Evolutionary conservation across 2,113 vertebrate species (phyloP).

Genomic region (Budorcas taxicolor): DNA sequence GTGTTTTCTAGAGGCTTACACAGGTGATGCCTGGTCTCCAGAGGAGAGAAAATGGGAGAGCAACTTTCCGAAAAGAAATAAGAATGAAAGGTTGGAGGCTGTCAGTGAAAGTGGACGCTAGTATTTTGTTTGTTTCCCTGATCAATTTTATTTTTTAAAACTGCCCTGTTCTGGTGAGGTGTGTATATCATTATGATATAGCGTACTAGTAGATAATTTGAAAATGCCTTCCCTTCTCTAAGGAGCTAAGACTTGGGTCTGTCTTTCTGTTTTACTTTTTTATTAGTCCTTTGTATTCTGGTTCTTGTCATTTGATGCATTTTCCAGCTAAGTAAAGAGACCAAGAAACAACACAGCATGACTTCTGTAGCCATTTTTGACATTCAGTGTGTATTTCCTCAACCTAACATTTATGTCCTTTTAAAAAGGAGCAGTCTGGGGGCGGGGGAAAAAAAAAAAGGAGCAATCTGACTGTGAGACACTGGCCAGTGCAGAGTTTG

Average conservation of each 20-base stretch:
- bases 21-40: not conserved
- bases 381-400: not conserved
- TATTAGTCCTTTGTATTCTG: not conserved
- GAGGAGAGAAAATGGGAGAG: not conserved
- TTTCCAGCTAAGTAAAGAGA: constrained; percentile 17
- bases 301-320: constrained; percentile 38
- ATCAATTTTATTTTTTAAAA: constrained; percentile 35
- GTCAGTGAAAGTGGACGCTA: not conserved
- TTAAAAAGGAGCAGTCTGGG: not conserved
- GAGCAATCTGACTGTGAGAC: not conserved
- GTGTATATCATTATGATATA: constrained; percentile 36
- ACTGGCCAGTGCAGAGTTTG: not conserved
- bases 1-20: constrained; percentile 4
- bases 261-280: not conserved
- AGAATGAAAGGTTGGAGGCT: not conserved
- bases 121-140: constrained; percentile 33
- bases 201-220: constrained; percentile 26
- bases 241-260: not conserved
- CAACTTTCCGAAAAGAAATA: constrained; percentile 2
- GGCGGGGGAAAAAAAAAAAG: not conserved
- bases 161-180: constrained; percentile 29
- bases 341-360: not conserved
- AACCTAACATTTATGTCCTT: not conserved
- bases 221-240: constrained; percentile 9
- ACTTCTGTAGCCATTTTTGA: constrained; percentile 4